phyloP scores from a whole-genome alignment of 2,888 invertebrate genomes.

The Listrodromus nycthemerus region DNA sequence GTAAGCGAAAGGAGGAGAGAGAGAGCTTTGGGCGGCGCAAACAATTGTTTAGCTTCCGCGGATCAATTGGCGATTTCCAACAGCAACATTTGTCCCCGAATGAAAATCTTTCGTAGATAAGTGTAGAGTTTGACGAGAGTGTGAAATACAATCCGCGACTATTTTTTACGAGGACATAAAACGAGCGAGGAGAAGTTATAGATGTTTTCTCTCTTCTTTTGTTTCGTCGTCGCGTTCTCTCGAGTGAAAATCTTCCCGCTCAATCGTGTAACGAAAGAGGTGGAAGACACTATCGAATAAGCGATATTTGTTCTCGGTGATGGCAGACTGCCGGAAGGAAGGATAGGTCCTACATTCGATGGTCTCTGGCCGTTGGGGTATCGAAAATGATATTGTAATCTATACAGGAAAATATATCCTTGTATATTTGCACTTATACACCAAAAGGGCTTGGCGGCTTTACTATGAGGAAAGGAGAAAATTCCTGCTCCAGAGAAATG shows the following conservation, averaged over 20 bases:
- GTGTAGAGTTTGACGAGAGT: background rate
- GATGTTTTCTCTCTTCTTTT: too few relatives aligned
- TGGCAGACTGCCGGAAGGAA: slow-evolving; percentile 7
- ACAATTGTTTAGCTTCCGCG: background rate
- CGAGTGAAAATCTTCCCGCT: slow-evolving; percentile 9
- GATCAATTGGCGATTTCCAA: background rate
- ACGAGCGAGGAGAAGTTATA: background rate
- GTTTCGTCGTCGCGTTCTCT: background rate
- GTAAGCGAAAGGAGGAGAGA: background rate
- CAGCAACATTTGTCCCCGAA: background rate
- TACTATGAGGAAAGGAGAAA: background rate
- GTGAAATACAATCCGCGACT: background rate
- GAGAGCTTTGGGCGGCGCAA: background rate
- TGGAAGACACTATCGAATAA: background rate
- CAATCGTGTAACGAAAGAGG: background rate
- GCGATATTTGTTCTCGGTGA: slow-evolving; percentile 27
- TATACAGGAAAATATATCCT: background rate
- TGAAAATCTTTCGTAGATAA: background rate
- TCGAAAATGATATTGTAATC: slow-evolving; percentile 25
- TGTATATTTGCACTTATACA: background rate
- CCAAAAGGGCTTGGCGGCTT: background rate
- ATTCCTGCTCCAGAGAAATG: background rate
- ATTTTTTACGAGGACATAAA: background rate
- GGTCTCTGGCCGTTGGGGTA: slow-evolving; percentile 16
- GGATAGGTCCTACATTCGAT: background rate